Base-by-base conservation (phyloP, 1,140 invertebrate genomes). In the Calosoma granatense region DNA sequence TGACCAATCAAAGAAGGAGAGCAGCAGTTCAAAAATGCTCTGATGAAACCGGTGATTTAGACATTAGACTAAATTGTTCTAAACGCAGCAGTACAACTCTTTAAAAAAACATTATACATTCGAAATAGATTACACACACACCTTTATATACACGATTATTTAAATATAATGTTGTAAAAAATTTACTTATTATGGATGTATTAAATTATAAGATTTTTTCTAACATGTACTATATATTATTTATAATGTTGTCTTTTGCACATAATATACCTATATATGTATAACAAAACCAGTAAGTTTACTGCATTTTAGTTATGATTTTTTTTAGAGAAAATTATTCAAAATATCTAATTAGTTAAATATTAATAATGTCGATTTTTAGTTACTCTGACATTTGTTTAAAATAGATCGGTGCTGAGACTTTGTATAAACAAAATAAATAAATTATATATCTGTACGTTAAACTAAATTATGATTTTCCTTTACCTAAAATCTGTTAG, bases 1-100 rank as follows among this genome's bases (percentile, higher is more conserved):
- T 63, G 65, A 65, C 52, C 60, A 65, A 54, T 60, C 54, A 12
- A 63, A 68, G 17, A 60, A 58, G 56, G 59, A 64, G 58, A 64
- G 57, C 41, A 47, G 41, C 17, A 47, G 17, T 61, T 65, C 66
- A 22, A 66, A 68, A 61, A 63, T 59, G 58, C 59, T 68, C 61
- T 68, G 68, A 63, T 69, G 9, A 30, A 30, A 30, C 26, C 26
- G 17, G 17, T 47, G 17, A 47, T 11, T 47, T 47, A 47, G 41
- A 3, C 9, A 17, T 47, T 47, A 47, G 17, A 47, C 17, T 47
- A 12, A n/a, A 9, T 47, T n/a, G 26, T 36, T 36, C 26, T 36
- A n/a, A n/a, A n/a, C n/a, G n/a, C n/a, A 30, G 41, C 41, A 47
- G 41, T 47, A 47, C 41, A 47, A 47, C 15, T n/a, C n/a, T n/a